Evolutionary conservation across 2,797 vertebrate genomes (phyloP).

Genomic region (Toxotes lorentzi): DNA sequence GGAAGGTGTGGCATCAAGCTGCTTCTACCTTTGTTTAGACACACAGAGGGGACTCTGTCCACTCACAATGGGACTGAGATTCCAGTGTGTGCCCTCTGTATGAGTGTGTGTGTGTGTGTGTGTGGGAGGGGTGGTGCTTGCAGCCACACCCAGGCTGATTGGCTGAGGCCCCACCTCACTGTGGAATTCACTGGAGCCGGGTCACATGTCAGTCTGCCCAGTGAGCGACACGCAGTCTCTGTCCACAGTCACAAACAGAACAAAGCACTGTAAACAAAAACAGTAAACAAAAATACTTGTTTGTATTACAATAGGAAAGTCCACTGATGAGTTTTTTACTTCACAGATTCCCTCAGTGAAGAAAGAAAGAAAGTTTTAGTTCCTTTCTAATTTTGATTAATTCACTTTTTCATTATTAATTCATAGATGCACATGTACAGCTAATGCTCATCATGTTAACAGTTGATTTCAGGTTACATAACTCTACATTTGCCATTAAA

Average conservation of each 20-base stretch:
- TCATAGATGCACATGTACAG: neutral
- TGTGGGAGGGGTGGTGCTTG: constrained; percentile 46
- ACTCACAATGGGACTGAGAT: constrained; percentile 64
- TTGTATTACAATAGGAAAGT: neutral
- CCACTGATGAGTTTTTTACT: neutral
- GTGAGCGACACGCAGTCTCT: constrained; percentile 22
- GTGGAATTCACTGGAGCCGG: constrained; percentile 81
- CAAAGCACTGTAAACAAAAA: neutral
- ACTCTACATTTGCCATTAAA: neutral
- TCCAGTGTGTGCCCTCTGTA: constrained; percentile 38
- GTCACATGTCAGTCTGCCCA: constrained; percentile 73
- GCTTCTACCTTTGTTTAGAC: constrained; percentile 75
- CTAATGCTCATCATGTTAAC: neutral
- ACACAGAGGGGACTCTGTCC: constrained; percentile 78
- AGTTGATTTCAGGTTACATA: neutral
- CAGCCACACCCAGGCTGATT: constrained; percentile 85
- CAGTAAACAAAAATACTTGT: neutral
- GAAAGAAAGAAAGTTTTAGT: too few relatives aligned
- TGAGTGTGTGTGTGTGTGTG: constrained; percentile 35
- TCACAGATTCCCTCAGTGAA: neutral
- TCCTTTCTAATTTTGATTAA: too few relatives aligned
- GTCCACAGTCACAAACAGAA: neutral
- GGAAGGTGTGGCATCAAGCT: constrained; percentile 66
- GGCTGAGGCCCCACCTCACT: constrained; percentile 81
- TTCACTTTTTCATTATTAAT: neutral